Evolutionary conservation across 2,888 invertebrate species (phyloP).

Genomic region (Digitonthophagus gazella): DNA sequence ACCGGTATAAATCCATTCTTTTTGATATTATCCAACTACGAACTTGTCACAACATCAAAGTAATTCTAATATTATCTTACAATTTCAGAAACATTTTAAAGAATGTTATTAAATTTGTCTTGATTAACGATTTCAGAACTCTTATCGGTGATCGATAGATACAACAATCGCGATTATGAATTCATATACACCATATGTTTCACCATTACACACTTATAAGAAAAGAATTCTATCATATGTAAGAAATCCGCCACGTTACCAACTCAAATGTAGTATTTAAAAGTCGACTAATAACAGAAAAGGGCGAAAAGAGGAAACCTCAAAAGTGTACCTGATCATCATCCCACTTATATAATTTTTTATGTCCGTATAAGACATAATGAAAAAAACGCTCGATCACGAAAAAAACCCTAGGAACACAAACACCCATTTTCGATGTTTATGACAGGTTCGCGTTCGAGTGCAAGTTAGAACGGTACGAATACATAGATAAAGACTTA

Average conservation of each 20-base stretch:
- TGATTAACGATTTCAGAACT: no score
- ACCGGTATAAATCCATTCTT: no score
- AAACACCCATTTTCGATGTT: background rate
- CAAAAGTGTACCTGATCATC: constrained; percentile 9
- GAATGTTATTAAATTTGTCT: no score
- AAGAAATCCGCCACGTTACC: no score
- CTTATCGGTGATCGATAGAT: no score
- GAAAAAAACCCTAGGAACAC: constrained; percentile 19
- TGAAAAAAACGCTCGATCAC: constrained; percentile 26
- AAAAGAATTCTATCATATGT: background rate
- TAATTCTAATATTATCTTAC: no score
- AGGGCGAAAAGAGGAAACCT: background rate
- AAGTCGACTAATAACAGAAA: no score
- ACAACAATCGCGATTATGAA: no score
- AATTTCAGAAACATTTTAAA: no score
- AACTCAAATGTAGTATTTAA: no score
- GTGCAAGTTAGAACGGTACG: background rate
- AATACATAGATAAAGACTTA: background rate
- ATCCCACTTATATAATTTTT: constrained; percentile 27
- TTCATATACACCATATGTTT: background rate
- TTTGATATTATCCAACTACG: no score
- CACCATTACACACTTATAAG: background rate
- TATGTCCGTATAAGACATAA: constrained; percentile 28
- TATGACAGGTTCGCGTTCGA: background rate
- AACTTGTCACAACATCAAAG: no score